Evolutionary conservation across 2,113 vertebrate genomes (phyloP).

Genomic region (Jacana jacana): DNA sequence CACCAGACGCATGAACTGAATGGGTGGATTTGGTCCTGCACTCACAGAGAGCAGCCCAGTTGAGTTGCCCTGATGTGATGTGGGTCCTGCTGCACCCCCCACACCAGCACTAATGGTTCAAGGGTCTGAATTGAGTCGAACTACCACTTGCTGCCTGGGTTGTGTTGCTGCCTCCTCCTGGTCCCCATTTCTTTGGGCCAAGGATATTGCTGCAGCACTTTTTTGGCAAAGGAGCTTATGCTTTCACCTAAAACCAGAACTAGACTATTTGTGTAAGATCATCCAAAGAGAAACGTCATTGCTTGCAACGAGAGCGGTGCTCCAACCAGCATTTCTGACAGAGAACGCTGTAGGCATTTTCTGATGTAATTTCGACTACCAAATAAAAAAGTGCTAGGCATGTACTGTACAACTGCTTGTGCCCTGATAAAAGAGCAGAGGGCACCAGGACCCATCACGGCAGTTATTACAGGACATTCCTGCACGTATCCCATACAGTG

Average conservation of each 20-base stretch:
- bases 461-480: slow-evolving; percentile 65
- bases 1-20: not conserved
- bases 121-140: not conserved
- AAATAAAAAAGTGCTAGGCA: not conserved
- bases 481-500: slow-evolving; percentile 45
- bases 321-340: not conserved
- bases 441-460: slow-evolving; percentile 50
- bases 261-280: not conserved
- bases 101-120: not conserved
- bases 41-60: not conserved
- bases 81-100: not conserved
- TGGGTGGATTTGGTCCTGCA: not conserved
- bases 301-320: not conserved
- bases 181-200: not conserved
- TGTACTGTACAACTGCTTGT: not conserved
- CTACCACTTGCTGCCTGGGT: not conserved
- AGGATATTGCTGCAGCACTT: not conserved
- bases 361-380: not conserved
- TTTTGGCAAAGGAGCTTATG: not conserved
- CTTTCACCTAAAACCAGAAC: not conserved
- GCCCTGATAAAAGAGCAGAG: slow-evolving; percentile 38
- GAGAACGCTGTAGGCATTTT: not conserved
- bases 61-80: rapidly evolving
- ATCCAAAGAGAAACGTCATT: not conserved
- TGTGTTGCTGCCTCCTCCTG: not conserved